A percentile compares a stretch with the other conserved stretches of the same genome.
Conservation (phyloP, 1,140 invertebrate species). For the Aphidius gifuensis region DNA sequence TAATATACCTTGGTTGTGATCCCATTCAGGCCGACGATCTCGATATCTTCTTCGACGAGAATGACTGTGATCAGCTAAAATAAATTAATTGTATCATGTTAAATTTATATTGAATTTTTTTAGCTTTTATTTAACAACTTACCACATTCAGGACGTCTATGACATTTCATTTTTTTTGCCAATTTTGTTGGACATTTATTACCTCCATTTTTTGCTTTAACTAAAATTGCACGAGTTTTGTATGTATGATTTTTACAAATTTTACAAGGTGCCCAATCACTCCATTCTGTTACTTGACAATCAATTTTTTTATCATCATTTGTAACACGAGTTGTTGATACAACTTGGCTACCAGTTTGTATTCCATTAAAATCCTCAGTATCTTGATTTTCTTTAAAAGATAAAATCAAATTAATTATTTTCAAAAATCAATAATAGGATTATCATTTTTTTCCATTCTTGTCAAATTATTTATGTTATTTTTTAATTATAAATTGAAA, state of each 20-base stretch:
- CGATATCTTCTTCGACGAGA: slow-evolving; percentile 28
- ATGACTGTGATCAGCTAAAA: slow-evolving; percentile 13
- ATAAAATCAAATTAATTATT: not conserved
- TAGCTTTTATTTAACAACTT: slow-evolving; percentile 28
- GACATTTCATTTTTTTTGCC: slow-evolving; percentile 55
- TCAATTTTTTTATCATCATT: slow-evolving; percentile 42
- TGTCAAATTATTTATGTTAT: not conserved
- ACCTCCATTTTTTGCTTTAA: slow-evolving; percentile 66
- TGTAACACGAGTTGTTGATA: slow-evolving; percentile 33
- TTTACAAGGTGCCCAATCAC: slow-evolving; percentile 61
- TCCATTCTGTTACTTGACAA: slow-evolving; percentile 64
- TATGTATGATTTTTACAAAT: slow-evolving; percentile 60
- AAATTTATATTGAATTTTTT: slow-evolving; percentile 3
- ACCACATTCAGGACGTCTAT: slow-evolving; percentile 47
- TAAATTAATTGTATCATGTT: not conserved
- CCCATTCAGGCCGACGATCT: slow-evolving; percentile 34
- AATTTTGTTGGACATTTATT: slow-evolving; percentile 65
- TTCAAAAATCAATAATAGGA: too few relatives aligned
- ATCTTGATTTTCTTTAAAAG: slow-evolving; percentile 17
- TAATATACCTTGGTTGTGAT: slow-evolving; percentile 37
- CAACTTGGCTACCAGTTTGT: slow-evolving; percentile 40
- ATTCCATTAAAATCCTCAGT: slow-evolving; percentile 40
- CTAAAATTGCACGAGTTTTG: slow-evolving; percentile 51
- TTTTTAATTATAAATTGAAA: too few relatives aligned
- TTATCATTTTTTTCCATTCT: not conserved